Evolutionary conservation across 2,113 vertebrate species (phyloP).

Genomic region (Pachyramphus minor): DNA sequence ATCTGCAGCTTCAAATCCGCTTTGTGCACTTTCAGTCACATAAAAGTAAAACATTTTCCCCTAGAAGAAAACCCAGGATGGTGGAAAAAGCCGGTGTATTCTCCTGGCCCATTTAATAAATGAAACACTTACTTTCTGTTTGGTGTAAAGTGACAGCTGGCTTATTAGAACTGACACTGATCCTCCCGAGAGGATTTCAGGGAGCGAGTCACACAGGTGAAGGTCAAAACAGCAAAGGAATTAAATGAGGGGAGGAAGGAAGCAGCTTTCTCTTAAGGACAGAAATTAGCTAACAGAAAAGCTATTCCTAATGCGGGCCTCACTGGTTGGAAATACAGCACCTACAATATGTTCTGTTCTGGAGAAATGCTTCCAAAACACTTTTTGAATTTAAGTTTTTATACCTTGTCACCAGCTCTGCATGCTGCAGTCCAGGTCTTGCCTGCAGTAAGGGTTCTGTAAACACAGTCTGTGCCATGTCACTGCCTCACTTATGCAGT

Average conservation of each 20-base stretch:
- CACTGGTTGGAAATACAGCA: not conserved
- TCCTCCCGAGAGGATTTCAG: conserved; percentile 63
- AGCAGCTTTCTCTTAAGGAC: not conserved
- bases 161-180: conserved; percentile 65
- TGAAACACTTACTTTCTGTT: conserved; percentile 50
- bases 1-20: not conserved
- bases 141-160: conserved; percentile 63
- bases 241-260: conserved; percentile 44
- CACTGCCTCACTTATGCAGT: not conserved
- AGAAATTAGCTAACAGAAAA: conserved; percentile 13
- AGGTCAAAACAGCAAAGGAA: conserved; percentile 53
- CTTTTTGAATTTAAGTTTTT: not conserved
- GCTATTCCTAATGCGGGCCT: not conserved
- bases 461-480: not conserved
- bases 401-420: fast-evolving
- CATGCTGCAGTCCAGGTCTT: not conserved
- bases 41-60: conserved; percentile 2
- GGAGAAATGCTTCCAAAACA: not conserved
- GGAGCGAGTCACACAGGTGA: conserved; percentile 26
- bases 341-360: not conserved
- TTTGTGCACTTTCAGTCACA: not conserved
- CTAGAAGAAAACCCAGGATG: not conserved
- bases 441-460: not conserved
- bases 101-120: conserved; percentile 35
- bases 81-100: not conserved